Evolutionary conservation across 2,113 vertebrate species (phyloP), one percentile per base, ranked within the genome.

Genomic region (Nothocercus julius): DNA sequence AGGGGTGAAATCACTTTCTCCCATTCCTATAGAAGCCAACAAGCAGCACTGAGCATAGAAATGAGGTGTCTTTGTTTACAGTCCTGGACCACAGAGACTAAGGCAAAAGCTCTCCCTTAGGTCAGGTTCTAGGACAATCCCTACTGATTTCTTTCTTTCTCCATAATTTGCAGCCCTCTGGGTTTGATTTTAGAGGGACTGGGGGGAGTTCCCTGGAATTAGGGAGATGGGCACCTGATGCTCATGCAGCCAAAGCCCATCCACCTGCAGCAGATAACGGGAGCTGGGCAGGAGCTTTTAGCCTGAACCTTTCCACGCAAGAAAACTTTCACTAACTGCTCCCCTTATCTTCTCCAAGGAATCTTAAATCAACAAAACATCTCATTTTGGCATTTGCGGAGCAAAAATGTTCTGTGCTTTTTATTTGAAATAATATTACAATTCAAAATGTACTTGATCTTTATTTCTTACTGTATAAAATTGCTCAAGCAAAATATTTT

Each of bases 371-470:
- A 75, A 17, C 40, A 63, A 62, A 58, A 21, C 42, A 5, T 51
- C 54, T 91, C 80, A 12, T 7, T 47, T 66, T 36, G 74, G 58
- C 24, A 32, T 53, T 84, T 84, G 27, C 15, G 68, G 56, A 89
- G 68, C 18, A 84, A 72, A 87, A 87, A 14, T 22, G 44, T 3
- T 42, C 54, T 40, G 27, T 74, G 5, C 40, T 49, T 91, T 72
- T 82, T 54, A 75, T 81, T 21, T 63, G 56, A 87, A 30, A 34
- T 64, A 75, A 69, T 1, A 7, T 63, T 68, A 8, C 45, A 61
- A 38, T 84, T 92, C 73, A 84, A 51, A 89, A 92, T 70, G 18
- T 72, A 40, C n/a, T 54, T 70, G 9, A 80, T 77, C 85, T 94
- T 85, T 83, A 73, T 85, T 77, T 90, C 5, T 2, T 36, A 11